phyloP scores from a whole-genome alignment of 2,888 invertebrate species.

The Apamea epomidion region DNA sequence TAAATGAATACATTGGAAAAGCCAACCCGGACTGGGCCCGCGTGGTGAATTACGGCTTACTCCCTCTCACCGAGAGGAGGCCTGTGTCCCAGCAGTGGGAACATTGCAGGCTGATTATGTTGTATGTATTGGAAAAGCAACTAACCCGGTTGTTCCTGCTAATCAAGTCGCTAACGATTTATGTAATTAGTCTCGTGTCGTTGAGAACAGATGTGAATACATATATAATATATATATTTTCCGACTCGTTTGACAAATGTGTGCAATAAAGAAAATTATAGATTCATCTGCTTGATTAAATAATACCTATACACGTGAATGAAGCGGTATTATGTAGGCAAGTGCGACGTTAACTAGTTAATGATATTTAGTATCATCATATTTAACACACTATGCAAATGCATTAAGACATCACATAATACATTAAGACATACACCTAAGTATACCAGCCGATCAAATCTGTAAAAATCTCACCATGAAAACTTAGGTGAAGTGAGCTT shows the following conservation, averaged over 20 bases:
- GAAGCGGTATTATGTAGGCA: neutral
- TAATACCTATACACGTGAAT: neutral
- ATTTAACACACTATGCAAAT: neutral
- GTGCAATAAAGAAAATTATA: slow-evolving; percentile 32
- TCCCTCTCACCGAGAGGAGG: too few relatives aligned
- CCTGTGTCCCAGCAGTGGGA: too few relatives aligned
- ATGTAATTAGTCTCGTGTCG: slow-evolving; percentile 17
- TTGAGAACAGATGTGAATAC: slow-evolving; percentile 22
- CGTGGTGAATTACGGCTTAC: too few relatives aligned
- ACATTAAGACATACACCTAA: neutral
- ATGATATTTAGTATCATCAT: neutral
- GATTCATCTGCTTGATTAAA: slow-evolving; percentile 27
- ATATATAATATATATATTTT: slow-evolving; percentile 30
- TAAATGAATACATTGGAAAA: slow-evolving; percentile 4
- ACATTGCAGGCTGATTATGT: too few relatives aligned
- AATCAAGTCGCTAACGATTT: slow-evolving; percentile 21
- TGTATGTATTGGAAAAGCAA: neutral
- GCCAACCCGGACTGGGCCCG: too few relatives aligned
- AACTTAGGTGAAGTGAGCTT: neutral
- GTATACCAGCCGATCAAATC: neutral
- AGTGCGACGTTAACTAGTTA: slow-evolving; percentile 17
- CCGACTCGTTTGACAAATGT: slow-evolving; percentile 45
- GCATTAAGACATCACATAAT: neutral
- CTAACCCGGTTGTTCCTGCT: slow-evolving; percentile 23
- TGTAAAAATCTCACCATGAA: neutral